Percentiles rank a stretch among this genome's conserved stretches.
Conservation (phyloP, 2,113 vertebrate species). For the Brienomyrus longianalis region DNA sequence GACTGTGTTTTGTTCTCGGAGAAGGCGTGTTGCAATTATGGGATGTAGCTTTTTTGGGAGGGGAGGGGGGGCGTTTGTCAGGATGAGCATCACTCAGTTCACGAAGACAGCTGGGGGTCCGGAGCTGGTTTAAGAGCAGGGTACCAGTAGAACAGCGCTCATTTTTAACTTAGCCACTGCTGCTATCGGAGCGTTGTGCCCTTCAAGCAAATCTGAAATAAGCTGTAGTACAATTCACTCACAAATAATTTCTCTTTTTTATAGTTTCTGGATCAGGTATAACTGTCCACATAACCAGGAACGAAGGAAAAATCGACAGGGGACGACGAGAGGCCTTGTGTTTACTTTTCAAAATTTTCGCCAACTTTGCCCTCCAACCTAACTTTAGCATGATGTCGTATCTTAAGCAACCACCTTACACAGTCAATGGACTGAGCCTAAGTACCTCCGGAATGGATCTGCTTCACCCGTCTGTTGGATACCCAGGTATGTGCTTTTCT, state of each 20-base stretch:
- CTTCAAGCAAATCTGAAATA: slow-evolving; percentile 5
- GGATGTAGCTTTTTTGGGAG: slow-evolving; percentile 47
- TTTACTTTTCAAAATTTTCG: slow-evolving; percentile 58
- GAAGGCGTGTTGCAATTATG: slow-evolving; percentile 65
- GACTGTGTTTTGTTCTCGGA: slow-evolving; percentile 59
- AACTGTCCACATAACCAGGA: slow-evolving; percentile 24
- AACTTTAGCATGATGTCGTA: slow-evolving; percentile 98
- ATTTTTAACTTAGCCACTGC: slow-evolving; percentile 41
- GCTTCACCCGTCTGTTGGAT: slow-evolving; percentile 94
- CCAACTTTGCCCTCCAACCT: slow-evolving; percentile 65
- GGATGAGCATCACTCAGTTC: slow-evolving; percentile 57
- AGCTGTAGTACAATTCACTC: slow-evolving; percentile 12
- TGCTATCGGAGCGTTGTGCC: slow-evolving; percentile 47
- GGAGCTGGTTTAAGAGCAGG: slow-evolving; percentile 57
- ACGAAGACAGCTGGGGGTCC: slow-evolving; percentile 58
- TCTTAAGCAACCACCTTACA: slow-evolving; percentile 96
- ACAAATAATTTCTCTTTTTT: slow-evolving; percentile 17
- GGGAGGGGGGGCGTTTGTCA: slow-evolving; percentile 48
- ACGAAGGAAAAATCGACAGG: slow-evolving; percentile 32
- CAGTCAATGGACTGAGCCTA: slow-evolving; percentile 94
- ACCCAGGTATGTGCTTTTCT: slow-evolving; percentile 75
- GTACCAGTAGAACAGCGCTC: slow-evolving; percentile 40
- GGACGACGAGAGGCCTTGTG: slow-evolving; percentile 41
- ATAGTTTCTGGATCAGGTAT: slow-evolving; percentile 44
- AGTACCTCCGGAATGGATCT: slow-evolving; percentile 95